phyloP scores from a whole-genome alignment of 2,797 vertebrate species.

The Serranus cabrilla region DNA sequence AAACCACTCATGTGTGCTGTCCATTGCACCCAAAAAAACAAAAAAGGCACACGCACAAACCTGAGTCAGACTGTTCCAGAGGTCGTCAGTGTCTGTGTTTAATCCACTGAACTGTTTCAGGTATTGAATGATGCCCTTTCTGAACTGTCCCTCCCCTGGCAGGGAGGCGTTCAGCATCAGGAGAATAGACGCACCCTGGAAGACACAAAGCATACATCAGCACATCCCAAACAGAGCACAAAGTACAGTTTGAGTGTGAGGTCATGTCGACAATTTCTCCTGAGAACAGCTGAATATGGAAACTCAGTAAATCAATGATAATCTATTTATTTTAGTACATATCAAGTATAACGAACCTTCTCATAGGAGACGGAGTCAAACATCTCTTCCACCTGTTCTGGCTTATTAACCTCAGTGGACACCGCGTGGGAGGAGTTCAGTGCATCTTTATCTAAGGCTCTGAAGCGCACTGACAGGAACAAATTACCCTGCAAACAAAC shows the following conservation, averaged over 20 bases:
- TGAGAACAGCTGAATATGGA: not conserved
- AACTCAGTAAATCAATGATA: not conserved
- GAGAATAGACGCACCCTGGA: constrained; percentile 94
- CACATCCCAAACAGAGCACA: constrained; percentile 21
- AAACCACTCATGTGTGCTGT: not conserved
- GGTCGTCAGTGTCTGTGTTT: constrained; percentile 89
- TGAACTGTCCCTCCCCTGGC: constrained; percentile 88
- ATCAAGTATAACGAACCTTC: constrained; percentile 86
- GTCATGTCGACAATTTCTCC: not conserved
- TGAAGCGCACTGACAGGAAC: constrained; percentile 90
- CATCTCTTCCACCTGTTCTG: constrained; percentile 96
- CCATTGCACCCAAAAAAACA: not conserved
- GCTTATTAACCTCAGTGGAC: constrained; percentile 88
- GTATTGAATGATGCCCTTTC: constrained; percentile 89
- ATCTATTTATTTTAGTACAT: not conserved
- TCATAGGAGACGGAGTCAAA: constrained; percentile 96
- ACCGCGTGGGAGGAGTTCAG: constrained; percentile 94
- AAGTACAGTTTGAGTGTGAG: not conserved
- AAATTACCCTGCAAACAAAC: constrained; percentile 88
- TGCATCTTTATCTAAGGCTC: constrained; percentile 91
- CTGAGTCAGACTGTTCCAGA: constrained; percentile 95
- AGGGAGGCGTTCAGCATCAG: constrained; percentile 93
- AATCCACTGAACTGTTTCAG: constrained; percentile 85
- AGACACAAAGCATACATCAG: constrained; percentile 8
- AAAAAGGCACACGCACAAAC: constrained; percentile 70